These are phyloP conservation scores for Plectrocnemia conspersa DNA, from an alignment of 1,140 invertebrate species.

Conservation along the genomic window DNA sequence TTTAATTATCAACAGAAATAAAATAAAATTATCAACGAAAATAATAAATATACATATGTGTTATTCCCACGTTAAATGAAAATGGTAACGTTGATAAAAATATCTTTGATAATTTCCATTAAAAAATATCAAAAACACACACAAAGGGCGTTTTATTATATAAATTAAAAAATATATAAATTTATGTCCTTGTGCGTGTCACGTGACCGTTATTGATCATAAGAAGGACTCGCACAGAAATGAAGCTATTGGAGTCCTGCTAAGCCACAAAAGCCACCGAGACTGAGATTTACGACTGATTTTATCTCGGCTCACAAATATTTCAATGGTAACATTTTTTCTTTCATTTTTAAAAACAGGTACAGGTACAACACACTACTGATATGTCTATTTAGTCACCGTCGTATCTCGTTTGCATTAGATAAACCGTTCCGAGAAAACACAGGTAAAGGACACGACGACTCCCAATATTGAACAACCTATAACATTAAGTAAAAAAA, in stretches of 20 bases:
- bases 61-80: no score
- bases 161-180: not conserved
- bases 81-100: no score
- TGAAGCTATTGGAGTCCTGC: conserved; percentile 20
- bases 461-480: not conserved
- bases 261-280: conserved; percentile 22
- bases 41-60: no score
- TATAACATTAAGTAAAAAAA: no score
- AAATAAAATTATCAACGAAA: no score
- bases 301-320: conserved; percentile 21
- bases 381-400: conserved; percentile 17
- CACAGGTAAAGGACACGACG: conserved; percentile 1
- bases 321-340: conserved; percentile 22
- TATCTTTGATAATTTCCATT: no score
- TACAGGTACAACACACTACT: conserved; percentile 15
- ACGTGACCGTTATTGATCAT: conserved; percentile 14
- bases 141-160: not conserved
- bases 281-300: conserved; percentile 19
- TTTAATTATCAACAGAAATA: no score
- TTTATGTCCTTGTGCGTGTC: not conserved
- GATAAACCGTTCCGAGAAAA: conserved; percentile 14
- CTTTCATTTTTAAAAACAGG: conserved; percentile 15
- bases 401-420: conserved; percentile 10
- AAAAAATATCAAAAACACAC: no score
- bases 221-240: conserved; percentile 19